Evolutionary conservation across 2,888 invertebrate genomes (phyloP), one percentile per base, ranked within the genome.

Genomic region (Aplocera efformata): DNA sequence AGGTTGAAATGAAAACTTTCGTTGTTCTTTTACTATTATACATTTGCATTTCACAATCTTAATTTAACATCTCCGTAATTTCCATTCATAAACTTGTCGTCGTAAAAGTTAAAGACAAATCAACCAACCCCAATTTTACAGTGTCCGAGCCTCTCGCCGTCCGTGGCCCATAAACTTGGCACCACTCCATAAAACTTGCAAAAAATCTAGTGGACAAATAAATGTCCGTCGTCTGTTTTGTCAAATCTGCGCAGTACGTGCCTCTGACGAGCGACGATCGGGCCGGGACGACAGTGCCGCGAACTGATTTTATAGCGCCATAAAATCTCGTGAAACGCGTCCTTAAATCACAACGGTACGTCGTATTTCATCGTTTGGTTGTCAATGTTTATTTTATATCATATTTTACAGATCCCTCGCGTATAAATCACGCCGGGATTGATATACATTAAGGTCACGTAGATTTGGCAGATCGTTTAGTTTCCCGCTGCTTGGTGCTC

Each of bases 381-480:
- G 86, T 88, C 86, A 85, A 86, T 88, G 84, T 88, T 88, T 88
- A 86, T 88, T 88, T 88, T 86, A 86, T 88, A 83, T 88, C 85
- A 88, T 86, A 88, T 86, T 88, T 88, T 85, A 86, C 82, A 84
- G 74, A 84, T 79, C 77, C 82, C 76, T 71, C 78, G 75, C 63
- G 75, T 82, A 84, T 85, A 85, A 85, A 86, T 86, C 85, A 83
- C 66, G 68, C 58, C 67, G 55, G 74, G 77, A 86, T 86, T 86
- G 86, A 86, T 86, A 86, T 81, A 85, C 84, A 85, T 83, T 82
- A 83, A 81, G 83, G 83, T 86, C 85, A 85, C 85, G 85, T 86
- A 80, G 76, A 78, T 78, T 74, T 78, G 83, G 77, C 82, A 79
- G 77, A 68, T 60, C 79, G 79, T 74, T 84, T 83, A 80, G 83